phyloP scores from a whole-genome alignment of 2,888 invertebrate genomes.

The Drosophila pseudotakahashii region DNA sequence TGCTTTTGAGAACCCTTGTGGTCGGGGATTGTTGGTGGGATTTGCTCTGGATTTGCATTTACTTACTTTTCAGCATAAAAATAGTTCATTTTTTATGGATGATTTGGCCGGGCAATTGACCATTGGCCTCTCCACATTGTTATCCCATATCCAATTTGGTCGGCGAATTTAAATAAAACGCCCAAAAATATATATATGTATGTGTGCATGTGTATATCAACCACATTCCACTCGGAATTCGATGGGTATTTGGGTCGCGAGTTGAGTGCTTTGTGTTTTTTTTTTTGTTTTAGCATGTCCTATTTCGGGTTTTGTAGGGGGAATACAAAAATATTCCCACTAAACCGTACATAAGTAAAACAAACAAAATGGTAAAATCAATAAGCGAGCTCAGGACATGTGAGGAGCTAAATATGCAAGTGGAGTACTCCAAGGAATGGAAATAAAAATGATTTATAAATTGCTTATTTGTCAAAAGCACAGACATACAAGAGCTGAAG shows the following conservation, averaged over 20 bases:
- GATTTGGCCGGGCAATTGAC: slow-evolving; percentile 3
- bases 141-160: slow-evolving; percentile 12
- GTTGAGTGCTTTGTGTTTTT: slow-evolving; percentile 4
- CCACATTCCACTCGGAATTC: neutral
- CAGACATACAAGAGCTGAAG: slow-evolving; percentile 4
- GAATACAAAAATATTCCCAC: slow-evolving; percentile 13
- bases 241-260: slow-evolving; percentile 12
- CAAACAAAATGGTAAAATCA: slow-evolving; percentile 22
- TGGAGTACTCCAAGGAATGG: slow-evolving; percentile 11
- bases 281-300: neutral
- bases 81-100: slow-evolving; percentile 33
- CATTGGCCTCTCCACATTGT: slow-evolving; percentile 17
- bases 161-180: slow-evolving; percentile 5
- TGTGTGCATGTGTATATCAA: neutral
- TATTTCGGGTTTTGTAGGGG: neutral
- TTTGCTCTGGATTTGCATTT: neutral
- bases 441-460: slow-evolving; percentile 49
- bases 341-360: slow-evolving; percentile 10
- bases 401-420: slow-evolving; percentile 4
- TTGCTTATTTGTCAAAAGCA: slow-evolving; percentile 51
- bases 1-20: neutral
- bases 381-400: slow-evolving; percentile 17
- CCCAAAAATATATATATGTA: neutral
- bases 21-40: neutral
- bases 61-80: slow-evolving; percentile 3